Conservation (phyloP, 35 echinoderm and acorn worm genomes). For the Strongylocentrotus purpuratus region DNA sequence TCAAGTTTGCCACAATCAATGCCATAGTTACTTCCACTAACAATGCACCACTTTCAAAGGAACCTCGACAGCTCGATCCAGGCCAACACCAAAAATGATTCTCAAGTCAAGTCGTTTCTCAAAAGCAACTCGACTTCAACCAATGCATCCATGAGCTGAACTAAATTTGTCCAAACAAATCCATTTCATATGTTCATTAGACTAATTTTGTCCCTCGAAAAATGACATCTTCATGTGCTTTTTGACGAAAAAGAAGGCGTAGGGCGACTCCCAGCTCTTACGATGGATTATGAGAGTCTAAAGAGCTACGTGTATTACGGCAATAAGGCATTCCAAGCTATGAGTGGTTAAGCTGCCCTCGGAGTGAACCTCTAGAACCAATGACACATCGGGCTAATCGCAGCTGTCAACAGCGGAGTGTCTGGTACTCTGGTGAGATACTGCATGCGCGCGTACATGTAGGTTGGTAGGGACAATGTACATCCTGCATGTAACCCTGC, state of each 20-base stretch:
- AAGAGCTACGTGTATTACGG: neutral
- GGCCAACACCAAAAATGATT: slow-evolving; percentile 9
- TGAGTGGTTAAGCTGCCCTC: neutral
- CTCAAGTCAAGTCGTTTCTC: neutral
- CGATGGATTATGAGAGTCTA: neutral
- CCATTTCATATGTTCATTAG: neutral
- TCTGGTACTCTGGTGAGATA: neutral
- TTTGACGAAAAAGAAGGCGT: neutral
- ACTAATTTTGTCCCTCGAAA: neutral
- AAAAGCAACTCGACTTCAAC: neutral
- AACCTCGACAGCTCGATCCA: neutral
- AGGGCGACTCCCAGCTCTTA: neutral
- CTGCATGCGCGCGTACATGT: neutral
- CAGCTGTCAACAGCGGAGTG: neutral
- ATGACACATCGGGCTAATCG: neutral
- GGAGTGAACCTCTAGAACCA: neutral
- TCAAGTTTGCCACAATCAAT: neutral
- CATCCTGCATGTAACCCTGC: too few relatives aligned
- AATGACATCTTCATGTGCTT: neutral
- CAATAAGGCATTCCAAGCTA: neutral
- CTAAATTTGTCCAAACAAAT: neutral
- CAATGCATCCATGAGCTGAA: neutral
- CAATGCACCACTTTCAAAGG: neutral
- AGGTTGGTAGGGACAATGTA: neutral
- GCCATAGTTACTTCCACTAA: neutral